Evolutionary conservation across 2,113 vertebrate genomes (phyloP).

Genomic region (Physeter macrocephalus): DNA sequence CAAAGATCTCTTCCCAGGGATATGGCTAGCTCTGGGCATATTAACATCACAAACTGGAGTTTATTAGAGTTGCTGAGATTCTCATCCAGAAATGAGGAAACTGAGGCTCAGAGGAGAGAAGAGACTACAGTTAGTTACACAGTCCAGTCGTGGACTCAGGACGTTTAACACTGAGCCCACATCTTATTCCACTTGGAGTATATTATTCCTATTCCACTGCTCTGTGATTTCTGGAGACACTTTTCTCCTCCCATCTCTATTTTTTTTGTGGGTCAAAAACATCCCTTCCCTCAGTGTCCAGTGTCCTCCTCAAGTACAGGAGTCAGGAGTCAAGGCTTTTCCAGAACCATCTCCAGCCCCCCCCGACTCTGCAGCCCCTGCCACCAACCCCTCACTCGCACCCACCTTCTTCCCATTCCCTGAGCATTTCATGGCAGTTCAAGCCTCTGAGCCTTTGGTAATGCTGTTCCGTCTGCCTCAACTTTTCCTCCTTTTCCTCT

Average conservation of each 20-base stretch:
- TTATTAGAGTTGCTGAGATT: not conserved
- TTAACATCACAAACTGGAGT: not conserved
- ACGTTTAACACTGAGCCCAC: no score
- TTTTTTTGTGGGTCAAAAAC: not conserved
- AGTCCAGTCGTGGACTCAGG: accelerated
- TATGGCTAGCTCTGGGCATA: not conserved
- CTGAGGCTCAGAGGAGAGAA: not conserved
- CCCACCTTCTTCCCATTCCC: not conserved
- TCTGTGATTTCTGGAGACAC: not conserved
- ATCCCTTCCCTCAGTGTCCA: not conserved
- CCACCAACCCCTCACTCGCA: accelerated
- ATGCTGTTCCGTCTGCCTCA: not conserved
- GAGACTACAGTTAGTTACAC: not conserved
- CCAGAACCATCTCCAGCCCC: not conserved
- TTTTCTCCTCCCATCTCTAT: not conserved
- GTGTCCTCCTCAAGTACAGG: not conserved
- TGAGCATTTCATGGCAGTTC: accelerated
- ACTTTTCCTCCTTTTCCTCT: not conserved
- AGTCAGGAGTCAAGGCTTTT: not conserved
- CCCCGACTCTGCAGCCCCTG: no score
- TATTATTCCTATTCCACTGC: not conserved
- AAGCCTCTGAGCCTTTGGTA: not conserved
- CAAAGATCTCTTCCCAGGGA: not conserved
- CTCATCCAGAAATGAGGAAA: not conserved
- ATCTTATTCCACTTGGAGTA: not conserved